phyloP scores from a whole-genome alignment of 2,113 vertebrate species.

The Tetraodon nigroviridis region DNA sequence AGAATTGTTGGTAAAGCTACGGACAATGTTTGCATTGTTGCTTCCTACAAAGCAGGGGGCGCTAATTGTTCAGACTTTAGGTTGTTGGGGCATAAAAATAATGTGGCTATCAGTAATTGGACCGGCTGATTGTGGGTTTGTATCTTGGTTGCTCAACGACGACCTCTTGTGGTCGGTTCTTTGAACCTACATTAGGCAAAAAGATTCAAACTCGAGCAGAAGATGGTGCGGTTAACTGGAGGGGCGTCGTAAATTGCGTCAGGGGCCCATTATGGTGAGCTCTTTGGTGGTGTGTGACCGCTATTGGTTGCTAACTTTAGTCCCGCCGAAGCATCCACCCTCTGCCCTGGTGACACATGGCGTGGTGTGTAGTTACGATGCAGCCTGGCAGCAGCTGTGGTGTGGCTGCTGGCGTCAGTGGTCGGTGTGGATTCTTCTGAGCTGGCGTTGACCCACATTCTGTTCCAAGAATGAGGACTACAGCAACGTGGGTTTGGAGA shows the following conservation, averaged over 20 bases:
- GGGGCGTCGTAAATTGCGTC: background rate
- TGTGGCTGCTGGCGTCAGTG: slow-evolving; percentile 43
- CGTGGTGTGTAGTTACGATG: background rate
- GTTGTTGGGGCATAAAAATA: no score
- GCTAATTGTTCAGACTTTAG: no score
- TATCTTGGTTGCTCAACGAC: no score
- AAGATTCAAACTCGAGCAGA: no score
- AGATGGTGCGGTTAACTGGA: background rate
- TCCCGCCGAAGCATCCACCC: slow-evolving; percentile 1
- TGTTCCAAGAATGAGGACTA: slow-evolving; percentile 49
- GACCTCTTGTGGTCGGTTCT: no score
- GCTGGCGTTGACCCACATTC: slow-evolving; percentile 72
- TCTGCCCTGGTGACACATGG: slow-evolving; percentile 15
- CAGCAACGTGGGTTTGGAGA: slow-evolving; percentile 47
- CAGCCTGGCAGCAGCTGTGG: slow-evolving; percentile 33
- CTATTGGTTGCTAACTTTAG: slow-evolving; percentile 1
- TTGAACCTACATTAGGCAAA: no score
- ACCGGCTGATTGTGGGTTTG: no score
- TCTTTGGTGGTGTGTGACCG: background rate
- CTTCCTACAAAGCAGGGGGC: no score
- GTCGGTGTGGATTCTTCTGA: slow-evolving; percentile 52
- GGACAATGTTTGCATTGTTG: no score
- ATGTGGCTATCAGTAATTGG: no score
- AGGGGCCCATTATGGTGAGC: background rate
- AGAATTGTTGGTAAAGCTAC: no score